phyloP scores from a whole-genome alignment of 2,113 vertebrate species.

The Saccopteryx leptura region DNA sequence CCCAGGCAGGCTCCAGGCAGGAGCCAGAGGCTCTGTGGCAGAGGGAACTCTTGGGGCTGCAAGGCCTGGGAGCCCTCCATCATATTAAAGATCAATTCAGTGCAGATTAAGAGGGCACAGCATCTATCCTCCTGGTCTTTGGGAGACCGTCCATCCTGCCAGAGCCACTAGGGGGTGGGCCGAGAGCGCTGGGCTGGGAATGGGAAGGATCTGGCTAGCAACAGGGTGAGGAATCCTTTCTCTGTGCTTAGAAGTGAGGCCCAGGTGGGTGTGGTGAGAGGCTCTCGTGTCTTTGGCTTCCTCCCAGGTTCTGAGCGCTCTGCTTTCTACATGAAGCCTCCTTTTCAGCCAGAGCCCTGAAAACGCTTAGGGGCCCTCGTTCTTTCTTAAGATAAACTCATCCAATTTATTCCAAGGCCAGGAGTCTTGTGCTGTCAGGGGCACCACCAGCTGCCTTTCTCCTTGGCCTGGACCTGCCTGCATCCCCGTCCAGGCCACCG shows the following conservation, averaged over 20 bases:
- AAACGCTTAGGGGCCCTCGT: neutral
- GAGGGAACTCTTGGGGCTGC: neutral
- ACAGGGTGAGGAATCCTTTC: neutral
- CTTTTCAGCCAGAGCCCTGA: neutral
- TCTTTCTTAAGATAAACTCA: neutral
- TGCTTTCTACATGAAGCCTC: neutral
- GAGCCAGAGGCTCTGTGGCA: conserved; percentile 15
- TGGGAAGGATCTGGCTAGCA: neutral
- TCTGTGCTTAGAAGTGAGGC: neutral
- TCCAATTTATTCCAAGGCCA: neutral
- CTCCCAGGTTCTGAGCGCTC: neutral
- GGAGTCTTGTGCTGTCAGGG: accelerated
- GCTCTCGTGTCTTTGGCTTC: neutral
- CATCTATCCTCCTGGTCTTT: neutral
- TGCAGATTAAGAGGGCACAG: conserved; percentile 49
- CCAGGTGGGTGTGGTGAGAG: accelerated
- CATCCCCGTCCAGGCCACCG: accelerated
- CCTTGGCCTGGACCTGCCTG: accelerated
- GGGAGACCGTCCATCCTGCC: conserved; percentile 2
- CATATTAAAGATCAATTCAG: neutral
- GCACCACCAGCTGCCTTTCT: neutral
- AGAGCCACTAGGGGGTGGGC: accelerated
- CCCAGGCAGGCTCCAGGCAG: neutral
- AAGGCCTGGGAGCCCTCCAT: neutral
- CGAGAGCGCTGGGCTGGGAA: neutral